Percentiles rank a stretch among this genome's conserved stretches.
Conservation (phyloP, 2,113 vertebrate genomes). For the Corythornis cristatus region DNA sequence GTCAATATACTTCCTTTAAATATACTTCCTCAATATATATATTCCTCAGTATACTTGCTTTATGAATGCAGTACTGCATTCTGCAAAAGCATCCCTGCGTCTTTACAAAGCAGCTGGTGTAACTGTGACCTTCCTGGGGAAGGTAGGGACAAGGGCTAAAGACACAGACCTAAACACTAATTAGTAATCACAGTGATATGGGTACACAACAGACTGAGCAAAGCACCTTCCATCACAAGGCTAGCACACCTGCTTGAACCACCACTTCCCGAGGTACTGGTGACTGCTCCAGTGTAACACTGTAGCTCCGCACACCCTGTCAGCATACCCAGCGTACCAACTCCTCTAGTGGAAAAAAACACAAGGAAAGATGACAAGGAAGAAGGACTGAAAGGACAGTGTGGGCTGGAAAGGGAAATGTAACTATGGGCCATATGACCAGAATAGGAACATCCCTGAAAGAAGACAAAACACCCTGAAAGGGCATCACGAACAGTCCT, state of each 20-base stretch:
- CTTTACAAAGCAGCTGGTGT: neutral
- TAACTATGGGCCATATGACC: neutral
- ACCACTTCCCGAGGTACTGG: neutral
- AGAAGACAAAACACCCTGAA: neutral
- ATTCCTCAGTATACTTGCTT: neutral
- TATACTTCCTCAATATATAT: no score
- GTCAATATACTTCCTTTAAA: neutral
- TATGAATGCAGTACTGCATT: neutral
- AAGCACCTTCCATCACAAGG: neutral
- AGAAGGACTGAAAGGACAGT: neutral
- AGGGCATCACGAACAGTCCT: neutral
- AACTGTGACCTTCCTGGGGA: neutral
- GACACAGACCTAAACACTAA: neutral
- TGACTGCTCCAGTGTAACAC: accelerated
- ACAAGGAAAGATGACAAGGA: no score
- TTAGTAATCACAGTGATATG: neutral
- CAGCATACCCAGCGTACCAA: neutral
- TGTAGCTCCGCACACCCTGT: accelerated
- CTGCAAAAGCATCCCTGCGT: accelerated
- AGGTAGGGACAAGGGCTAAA: neutral
- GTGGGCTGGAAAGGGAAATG: neutral
- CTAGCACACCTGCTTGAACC: neutral
- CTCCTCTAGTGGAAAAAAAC: neutral
- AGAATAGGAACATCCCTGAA: neutral
- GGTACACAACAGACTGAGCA: neutral